Percentiles rank a stretch among this genome's conserved stretches.
Evolutionary conservation across 2,113 vertebrate species (phyloP).

Genomic region (Serilophus lunatus): DNA sequence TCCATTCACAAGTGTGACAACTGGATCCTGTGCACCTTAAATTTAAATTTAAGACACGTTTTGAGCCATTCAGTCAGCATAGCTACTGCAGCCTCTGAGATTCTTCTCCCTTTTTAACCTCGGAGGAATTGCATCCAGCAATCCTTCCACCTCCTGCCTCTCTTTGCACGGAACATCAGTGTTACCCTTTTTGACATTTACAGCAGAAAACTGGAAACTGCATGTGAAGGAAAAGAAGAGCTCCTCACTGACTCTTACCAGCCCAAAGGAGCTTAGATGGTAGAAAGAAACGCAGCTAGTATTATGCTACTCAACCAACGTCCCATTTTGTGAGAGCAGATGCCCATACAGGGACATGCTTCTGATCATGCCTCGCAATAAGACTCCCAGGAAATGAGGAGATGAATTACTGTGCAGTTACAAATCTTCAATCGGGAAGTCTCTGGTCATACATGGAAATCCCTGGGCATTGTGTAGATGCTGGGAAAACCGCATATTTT

Average conservation of each 20-base stretch:
- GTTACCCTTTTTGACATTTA: background rate
- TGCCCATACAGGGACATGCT: background rate
- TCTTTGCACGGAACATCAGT: background rate
- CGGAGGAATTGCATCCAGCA: background rate
- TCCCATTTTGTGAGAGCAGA: background rate
- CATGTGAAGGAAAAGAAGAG: background rate
- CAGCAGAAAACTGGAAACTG: background rate
- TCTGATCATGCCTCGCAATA: background rate
- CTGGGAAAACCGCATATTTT: background rate
- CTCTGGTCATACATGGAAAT: background rate
- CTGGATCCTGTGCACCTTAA: background rate
- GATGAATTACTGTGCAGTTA: background rate
- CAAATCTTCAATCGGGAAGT: background rate
- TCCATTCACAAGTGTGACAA: background rate
- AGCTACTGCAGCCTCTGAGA: background rate
- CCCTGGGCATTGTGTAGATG: background rate
- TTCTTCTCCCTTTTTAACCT: background rate
- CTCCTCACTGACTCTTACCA: background rate
- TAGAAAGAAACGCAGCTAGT: background rate
- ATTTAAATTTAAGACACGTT: background rate
- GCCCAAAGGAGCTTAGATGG: background rate
- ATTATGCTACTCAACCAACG: background rate
- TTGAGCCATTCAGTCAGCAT: background rate
- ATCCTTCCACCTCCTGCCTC: background rate
- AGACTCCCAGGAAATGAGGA: fast-evolving